These are phyloP conservation scores for Megamerina dolium DNA, from an alignment of 2,888 invertebrate species.

Conservation along the genomic window DNA sequence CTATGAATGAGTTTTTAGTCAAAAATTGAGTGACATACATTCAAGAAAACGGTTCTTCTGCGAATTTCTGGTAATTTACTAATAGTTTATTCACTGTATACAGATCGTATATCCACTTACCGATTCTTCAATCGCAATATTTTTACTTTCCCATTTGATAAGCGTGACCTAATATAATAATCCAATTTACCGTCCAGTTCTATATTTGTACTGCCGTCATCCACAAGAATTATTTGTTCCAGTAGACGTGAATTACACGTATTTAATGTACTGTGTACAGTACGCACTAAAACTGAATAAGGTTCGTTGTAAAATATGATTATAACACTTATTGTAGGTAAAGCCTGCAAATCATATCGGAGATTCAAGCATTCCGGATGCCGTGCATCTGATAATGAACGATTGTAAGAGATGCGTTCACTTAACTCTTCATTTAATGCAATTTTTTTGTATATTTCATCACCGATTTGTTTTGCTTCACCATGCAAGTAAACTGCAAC, in stretches of 20 bases:
- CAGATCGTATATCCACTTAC: constrained; percentile 34
- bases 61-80: too few species aligned
- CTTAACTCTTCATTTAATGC: constrained; percentile 86
- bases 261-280: constrained; percentile 69
- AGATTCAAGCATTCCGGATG: constrained; percentile 40
- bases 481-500: constrained; percentile 61
- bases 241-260: constrained; percentile 59
- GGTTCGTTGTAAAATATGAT: constrained; percentile 89
- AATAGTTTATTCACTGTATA: too few species aligned
- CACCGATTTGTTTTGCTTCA: constrained; percentile 60
- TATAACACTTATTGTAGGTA: constrained; percentile 72
- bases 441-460: constrained; percentile 69
- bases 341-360: constrained; percentile 56
- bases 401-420: constrained; percentile 78
- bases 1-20: too few species aligned
- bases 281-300: constrained; percentile 72
- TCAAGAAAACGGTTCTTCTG: too few species aligned
- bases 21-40: too few species aligned
- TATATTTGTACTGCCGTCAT: constrained; percentile 80
- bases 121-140: constrained; percentile 70
- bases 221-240: constrained; percentile 90
- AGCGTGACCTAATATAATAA: constrained; percentile 69
- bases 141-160: constrained; percentile 62
- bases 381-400: constrained; percentile 54
- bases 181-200: constrained; percentile 69